These are phyloP conservation scores for Eucidaris tribuloides DNA, from an alignment of 35 echinoderm and acorn worm genomes.

Conservation along the genomic window DNA sequence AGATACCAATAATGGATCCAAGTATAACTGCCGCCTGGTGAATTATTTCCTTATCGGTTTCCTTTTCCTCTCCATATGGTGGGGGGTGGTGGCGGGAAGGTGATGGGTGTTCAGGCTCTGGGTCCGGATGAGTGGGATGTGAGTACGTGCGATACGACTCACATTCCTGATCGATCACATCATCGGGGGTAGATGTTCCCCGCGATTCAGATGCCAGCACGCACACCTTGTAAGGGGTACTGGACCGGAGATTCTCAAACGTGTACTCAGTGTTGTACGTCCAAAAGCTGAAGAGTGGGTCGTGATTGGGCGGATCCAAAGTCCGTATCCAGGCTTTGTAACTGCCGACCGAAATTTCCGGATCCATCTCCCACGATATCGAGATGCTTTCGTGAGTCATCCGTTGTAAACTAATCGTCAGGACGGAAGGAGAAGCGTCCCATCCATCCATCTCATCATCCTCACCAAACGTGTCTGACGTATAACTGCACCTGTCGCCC, in stretches of 20 bases:
- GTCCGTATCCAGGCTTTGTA: too few relatives aligned
- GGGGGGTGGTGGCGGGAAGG: not conserved
- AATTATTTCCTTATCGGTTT: not conserved
- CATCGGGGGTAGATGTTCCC: not conserved
- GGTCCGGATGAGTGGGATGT: not conserved
- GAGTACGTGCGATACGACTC: not conserved
- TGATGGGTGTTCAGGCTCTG: not conserved
- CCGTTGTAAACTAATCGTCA: too few relatives aligned
- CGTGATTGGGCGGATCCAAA: too few relatives aligned
- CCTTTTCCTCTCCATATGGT: not conserved
- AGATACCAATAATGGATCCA: slow-evolving; percentile 15
- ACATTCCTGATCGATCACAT: slow-evolving; percentile 3
- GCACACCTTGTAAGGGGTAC: slow-evolving; percentile 36
- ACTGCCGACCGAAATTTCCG: too few relatives aligned
- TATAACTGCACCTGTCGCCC: not conserved
- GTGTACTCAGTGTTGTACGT: not conserved
- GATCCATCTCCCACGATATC: too few relatives aligned
- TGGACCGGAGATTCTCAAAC: slow-evolving; percentile 11
- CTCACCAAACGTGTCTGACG: too few relatives aligned
- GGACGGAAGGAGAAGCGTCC: too few relatives aligned
- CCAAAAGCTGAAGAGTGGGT: too few relatives aligned
- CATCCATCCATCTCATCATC: too few relatives aligned
- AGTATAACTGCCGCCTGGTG: slow-evolving; percentile 11
- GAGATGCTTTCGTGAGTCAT: too few relatives aligned
- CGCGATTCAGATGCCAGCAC: not conserved